These are phyloP conservation scores for Chymomyza caudatula DNA, from an alignment of 2,888 invertebrate species.

Conservation along the genomic window DNA sequence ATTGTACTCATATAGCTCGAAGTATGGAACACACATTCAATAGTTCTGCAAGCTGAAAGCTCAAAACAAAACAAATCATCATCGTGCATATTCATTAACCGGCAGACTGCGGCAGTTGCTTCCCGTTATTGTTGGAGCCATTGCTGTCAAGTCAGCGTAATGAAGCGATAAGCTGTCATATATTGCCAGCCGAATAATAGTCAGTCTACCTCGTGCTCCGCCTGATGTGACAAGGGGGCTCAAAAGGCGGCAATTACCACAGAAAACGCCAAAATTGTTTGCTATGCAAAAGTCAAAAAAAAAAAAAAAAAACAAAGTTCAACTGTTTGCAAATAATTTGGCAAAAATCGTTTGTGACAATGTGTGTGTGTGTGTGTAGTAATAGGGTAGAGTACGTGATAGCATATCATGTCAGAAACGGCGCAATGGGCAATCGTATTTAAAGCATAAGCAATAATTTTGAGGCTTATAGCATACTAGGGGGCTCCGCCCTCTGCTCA, in stretches of 20 bases:
- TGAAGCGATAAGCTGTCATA: conserved; percentile 61
- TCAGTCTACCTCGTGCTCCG: neutral
- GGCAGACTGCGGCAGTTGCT: conserved; percentile 18
- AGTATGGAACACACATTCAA: too few relatives aligned
- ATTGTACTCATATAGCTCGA: neutral
- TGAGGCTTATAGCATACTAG: neutral
- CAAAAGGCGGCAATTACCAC: conserved; percentile 44
- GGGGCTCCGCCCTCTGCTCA: too few relatives aligned
- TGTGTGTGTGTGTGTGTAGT: conserved; percentile 22
- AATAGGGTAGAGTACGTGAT: neutral
- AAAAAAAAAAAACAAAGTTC: conserved; percentile 52
- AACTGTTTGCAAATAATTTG: conserved; percentile 62
- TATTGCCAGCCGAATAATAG: conserved; percentile 51
- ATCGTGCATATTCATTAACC: conserved; percentile 41
- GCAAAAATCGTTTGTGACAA: conserved; percentile 52
- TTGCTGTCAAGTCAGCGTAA: conserved; percentile 49
- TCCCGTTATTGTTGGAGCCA: neutral
- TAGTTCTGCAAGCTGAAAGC: neutral
- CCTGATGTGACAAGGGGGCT: neutral
- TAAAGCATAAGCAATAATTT: neutral
- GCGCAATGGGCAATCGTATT: neutral
- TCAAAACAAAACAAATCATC: conserved; percentile 25
- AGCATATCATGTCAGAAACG: neutral
- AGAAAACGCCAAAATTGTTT: conserved; percentile 35
- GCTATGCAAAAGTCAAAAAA: conserved; percentile 11